Evolutionary conservation across 2,113 vertebrate genomes (phyloP).

Genomic region (Lagopus leucura): DNA sequence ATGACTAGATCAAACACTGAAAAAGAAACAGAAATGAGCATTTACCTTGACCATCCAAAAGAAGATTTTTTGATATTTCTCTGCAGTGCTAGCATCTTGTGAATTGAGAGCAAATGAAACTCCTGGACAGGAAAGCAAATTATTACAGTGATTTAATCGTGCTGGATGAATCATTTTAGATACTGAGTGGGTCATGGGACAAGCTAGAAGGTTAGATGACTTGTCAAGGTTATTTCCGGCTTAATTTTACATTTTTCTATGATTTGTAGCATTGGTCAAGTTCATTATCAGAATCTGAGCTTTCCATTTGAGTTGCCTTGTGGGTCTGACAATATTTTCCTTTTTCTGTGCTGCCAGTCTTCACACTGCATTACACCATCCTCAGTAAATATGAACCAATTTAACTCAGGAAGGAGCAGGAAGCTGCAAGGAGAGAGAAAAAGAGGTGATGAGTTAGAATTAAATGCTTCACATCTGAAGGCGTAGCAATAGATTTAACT

Average conservation of each 20-base stretch:
- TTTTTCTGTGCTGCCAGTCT: neutral
- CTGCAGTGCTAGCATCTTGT: neutral
- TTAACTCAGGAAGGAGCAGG: neutral
- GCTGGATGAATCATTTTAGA: conserved; percentile 4
- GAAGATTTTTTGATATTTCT: neutral
- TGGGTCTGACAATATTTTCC: neutral
- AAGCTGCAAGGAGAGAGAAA: neutral
- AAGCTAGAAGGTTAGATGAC: neutral
- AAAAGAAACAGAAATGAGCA: neutral
- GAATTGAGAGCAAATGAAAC: neutral
- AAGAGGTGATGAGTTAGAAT: neutral
- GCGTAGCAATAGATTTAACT: neutral
- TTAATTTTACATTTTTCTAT: neutral
- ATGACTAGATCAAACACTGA: neutral
- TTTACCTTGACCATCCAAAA: neutral
- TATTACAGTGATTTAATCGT: neutral
- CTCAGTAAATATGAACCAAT: accelerated
- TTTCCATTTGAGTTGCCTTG: neutral
- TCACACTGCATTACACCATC: neutral
- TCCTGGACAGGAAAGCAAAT: neutral
- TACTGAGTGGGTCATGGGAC: neutral
- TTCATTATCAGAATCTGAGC: neutral
- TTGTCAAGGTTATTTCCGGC: conserved; percentile 6
- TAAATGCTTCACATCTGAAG: neutral
- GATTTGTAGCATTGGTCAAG: neutral